Evolutionary conservation across 2,113 vertebrate species (phyloP), one percentile per base, ranked within the genome.

Genomic region (Hypocryptadius cinnamomeus): DNA sequence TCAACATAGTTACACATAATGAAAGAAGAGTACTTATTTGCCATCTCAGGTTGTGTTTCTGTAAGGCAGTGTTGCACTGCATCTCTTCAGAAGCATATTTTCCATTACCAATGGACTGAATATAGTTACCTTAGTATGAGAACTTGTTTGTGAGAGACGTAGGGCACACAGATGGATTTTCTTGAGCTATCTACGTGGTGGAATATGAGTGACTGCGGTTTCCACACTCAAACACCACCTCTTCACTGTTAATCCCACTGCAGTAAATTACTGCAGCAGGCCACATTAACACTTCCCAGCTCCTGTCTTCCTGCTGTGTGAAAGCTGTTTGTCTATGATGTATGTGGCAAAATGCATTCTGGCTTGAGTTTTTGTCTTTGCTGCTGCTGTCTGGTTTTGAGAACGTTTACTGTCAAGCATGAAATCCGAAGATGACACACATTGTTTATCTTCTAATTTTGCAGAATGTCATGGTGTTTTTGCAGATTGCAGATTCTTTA

Each of bases 401-500:
- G 89, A 92, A 65, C 1, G 0, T 77, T 80, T 74, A 33, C 61
- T 82, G 76, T 90, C n/a, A 13, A 94, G 90, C 85, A 64, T 91
- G 79, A 86, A 88, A 56, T 90, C 65, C 3, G 25, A 86, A 90
- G 88, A 95, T 86, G 72, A 64, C 44, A 64, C 87, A 45, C 0
- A 2, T n/a, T 83, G 92, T 93, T 79, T 94, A 25, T 91, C 88
- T 92, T 84, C 87, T 94, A 64, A 83, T 81, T 93, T 95, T 71
- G 70, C 90, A 89, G 78, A 92, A 85, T 94, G 74, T 95, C 77
- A 61, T 95, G 82, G 74, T 94, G 53, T 96, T 85, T 56, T 96
- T 96, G 69, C 93, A 98, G 98, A 98, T 97, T 76, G 95, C 96
- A 28, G 98, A 98, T 92, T 98, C 98, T 33, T 96, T 98, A 70